Evolutionary conservation across 1,140 invertebrate genomes (phyloP).

Genomic region (Drosophila navojoa): DNA sequence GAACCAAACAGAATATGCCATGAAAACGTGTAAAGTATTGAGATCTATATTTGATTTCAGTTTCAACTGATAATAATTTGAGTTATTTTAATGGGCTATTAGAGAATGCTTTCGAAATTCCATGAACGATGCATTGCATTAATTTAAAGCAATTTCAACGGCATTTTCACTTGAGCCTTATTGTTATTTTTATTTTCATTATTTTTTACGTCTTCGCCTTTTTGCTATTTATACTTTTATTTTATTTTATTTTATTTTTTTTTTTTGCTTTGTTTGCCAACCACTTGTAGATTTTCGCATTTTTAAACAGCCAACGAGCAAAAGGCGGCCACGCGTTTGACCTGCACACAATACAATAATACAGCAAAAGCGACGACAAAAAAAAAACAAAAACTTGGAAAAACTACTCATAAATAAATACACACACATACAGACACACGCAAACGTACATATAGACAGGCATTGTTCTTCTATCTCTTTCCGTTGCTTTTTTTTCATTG

Average conservation of each 20-base stretch:
- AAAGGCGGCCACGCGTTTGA: slow-evolving; percentile 72
- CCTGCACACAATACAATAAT: slow-evolving; percentile 41
- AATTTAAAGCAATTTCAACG: slow-evolving; percentile 54
- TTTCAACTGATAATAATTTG: too few relatives aligned
- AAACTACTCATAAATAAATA: slow-evolving; percentile 79
- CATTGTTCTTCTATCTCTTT: slow-evolving; percentile 61
- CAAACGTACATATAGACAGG: slow-evolving; percentile 14
- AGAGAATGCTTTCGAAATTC: slow-evolving; percentile 1
- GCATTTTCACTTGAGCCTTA: slow-evolving; percentile 53
- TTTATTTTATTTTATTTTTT: slow-evolving; percentile 4
- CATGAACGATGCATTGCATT: slow-evolving; percentile 8
- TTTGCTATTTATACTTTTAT: background rate
- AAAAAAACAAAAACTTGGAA: slow-evolving; percentile 31
- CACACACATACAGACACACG: slow-evolving; percentile 26
- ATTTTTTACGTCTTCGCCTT: slow-evolving; percentile 3
- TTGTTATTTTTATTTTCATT: slow-evolving; percentile 10
- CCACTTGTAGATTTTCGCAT: slow-evolving; percentile 78
- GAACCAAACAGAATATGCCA: too few relatives aligned
- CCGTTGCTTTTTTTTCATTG: slow-evolving; percentile 24
- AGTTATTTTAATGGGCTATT: too few relatives aligned
- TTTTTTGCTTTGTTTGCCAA: slow-evolving; percentile 30
- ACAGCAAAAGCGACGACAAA: slow-evolving; percentile 14
- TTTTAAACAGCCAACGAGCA: slow-evolving; percentile 51
- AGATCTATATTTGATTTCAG: too few relatives aligned
- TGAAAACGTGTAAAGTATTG: too few relatives aligned